Conservation (phyloP, 2,113 vertebrate species). For the Dromaius novaehollandiae region DNA sequence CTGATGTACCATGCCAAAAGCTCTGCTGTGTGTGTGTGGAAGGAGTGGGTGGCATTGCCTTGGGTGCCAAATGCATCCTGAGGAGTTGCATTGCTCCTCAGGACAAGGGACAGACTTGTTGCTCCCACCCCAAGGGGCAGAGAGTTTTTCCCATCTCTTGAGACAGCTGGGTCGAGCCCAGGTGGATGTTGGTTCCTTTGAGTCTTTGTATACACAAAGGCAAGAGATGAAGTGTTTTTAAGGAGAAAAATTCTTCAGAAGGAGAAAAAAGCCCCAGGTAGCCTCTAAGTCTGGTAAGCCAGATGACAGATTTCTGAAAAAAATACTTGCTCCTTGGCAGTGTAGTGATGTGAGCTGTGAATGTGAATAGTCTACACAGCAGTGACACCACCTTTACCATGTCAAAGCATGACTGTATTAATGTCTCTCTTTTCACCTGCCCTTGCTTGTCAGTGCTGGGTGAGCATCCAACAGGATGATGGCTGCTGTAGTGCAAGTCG, state of each 20-base stretch:
- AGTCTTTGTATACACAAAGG: neutral
- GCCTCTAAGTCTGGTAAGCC: neutral
- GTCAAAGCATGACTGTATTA: accelerated
- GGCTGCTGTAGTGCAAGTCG: neutral
- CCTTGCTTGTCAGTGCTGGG: neutral
- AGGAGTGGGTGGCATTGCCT: neutral
- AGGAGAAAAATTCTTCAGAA: neutral
- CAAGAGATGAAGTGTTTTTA: neutral
- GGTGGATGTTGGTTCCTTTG: neutral
- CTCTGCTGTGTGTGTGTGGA: neutral
- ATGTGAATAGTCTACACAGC: neutral
- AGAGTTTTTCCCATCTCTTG: neutral
- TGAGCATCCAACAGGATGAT: neutral
- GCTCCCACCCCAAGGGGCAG: neutral
- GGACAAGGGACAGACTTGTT: neutral
- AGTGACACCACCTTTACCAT: neutral
- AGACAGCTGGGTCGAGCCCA: neutral
- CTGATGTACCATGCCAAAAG: neutral
- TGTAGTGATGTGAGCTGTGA: neutral
- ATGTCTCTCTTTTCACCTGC: neutral
- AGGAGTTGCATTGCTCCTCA: neutral
- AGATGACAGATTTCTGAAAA: neutral
- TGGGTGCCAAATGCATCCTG: neutral
- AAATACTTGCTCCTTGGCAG: neutral
- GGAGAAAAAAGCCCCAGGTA: neutral